Evolutionary conservation across 2,888 invertebrate species (phyloP), one percentile per base, ranked within the genome.

Genomic region (Embidobia sp.): DNA sequence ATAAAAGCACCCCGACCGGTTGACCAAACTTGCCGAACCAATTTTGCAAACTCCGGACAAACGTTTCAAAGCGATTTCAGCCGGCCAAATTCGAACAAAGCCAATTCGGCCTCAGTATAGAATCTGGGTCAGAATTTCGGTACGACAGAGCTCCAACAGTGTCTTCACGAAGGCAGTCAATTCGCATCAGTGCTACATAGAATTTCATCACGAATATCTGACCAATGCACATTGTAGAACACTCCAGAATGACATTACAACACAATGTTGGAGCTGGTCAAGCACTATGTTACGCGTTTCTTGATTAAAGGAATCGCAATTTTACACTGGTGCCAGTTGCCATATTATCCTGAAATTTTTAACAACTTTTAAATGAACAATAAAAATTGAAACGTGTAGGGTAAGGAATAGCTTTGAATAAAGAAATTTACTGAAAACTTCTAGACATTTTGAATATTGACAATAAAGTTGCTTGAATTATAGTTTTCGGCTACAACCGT

Each of bases 221-320:
- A 78, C 67, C 77, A 78, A 79, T 82, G 80, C 79, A 81, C n/a
- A n/a, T n/a, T n/a, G n/a, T n/a, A n/a, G n/a, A n/a, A n/a, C n/a
- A n/a, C n/a, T 66, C 69, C 55, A 70, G 69, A 77, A 72, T 67
- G 78, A 80, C 80, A 75, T 73, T 77, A 70, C 80, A 78, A 79
- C 73, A 53, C 27, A 27, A 57, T 64, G 81, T 77, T 78, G 78
- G 78, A 79, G 79, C 80, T 80, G 81, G 82, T 78, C 81, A 81
- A n/a, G n/a, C n/a, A n/a, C n/a, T n/a, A n/a, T n/a, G 82, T 79
- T 83, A 83, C 80, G 79, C 80, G 81, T 77, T 83, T 85, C 81
- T 79, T 84, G 85, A 86, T 88, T 86, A 85, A 80, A 82, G 79
- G 84, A 85, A 88, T 88, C 85, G 84, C 83, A 87, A n/a, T n/a